Evolutionary conservation across 2,113 vertebrate genomes (phyloP).

Genomic region (Corythoichthys haematopterus): DNA sequence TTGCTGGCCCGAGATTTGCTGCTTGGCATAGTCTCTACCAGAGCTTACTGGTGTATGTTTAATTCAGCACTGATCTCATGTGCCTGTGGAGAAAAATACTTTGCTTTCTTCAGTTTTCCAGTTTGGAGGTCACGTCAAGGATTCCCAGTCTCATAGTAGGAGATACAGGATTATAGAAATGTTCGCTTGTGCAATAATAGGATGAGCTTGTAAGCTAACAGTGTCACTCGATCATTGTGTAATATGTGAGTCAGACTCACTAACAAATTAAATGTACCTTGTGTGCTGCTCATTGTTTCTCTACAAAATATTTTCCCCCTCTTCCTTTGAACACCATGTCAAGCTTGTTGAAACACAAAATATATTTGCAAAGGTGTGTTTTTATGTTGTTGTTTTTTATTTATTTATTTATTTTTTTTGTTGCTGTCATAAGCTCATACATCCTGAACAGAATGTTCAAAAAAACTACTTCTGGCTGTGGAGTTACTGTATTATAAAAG

Average conservation of each 20-base stretch:
- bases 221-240: conserved; percentile 14
- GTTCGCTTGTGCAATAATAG: conserved; percentile 26
- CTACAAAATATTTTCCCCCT: not conserved
- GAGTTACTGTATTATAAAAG: not conserved
- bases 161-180: conserved; percentile 5
- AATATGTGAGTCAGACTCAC: conserved; percentile 22
- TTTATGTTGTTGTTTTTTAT: not conserved
- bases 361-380: not conserved
- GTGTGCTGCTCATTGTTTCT: conserved; percentile 7
- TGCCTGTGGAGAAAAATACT: conserved; percentile 23
- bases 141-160: conserved; percentile 2
- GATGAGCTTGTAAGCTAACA: conserved; percentile 16
- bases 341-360: not conserved
- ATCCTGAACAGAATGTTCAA: not conserved
- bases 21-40: conserved; percentile 16
- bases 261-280: conserved; percentile 1
- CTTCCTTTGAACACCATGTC: not conserved
- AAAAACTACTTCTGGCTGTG: not conserved
- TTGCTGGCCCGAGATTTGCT: conserved; percentile 45
- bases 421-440: not conserved
- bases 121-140: conserved; percentile 39
- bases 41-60: conserved; percentile 45
- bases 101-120: conserved; percentile 19
- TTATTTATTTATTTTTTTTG: too few species aligned
- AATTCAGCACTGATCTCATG: conserved; percentile 43